Evolutionary conservation across 2,888 invertebrate genomes (phyloP), one percentile per base, ranked within the genome.

Genomic region (Macrosoma leucophasiata): DNA sequence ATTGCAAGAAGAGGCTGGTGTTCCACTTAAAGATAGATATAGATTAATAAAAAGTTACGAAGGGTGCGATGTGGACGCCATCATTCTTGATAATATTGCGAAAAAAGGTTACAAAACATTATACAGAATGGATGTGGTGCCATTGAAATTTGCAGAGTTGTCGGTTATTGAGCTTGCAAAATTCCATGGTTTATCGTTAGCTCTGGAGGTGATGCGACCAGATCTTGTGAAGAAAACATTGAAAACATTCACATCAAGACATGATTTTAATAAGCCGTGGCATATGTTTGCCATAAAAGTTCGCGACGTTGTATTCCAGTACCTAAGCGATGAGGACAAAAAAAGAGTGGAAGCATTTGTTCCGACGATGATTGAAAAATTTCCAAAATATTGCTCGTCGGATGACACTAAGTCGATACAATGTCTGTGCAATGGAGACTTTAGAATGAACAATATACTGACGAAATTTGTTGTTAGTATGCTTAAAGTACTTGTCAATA

Each of bases 391-490:
- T 36, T 38, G 48, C 7, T 35, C 37, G 6, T n/a, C 56, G 58
- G 10, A 27, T 13, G 6, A 39, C 41, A 9, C 32, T 33, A 8
- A 30, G n/a, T n/a, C n/a, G 31, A 2, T 22, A 47, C 36, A 49
- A n/a, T 63, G 62, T 27, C 29, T 75, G 3, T 62, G 65, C 26
- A 72, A 76, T 40, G 75, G 75, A 2, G 76, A 77, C 43, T 77
- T 58, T 32, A 65, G 62, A 38, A 50, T 61, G 12, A 68, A 61
- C 29, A 76, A 78, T 48, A 53, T 76, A 9, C 36, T 77, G 47
- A 27, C 48, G 8, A 70, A 62, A 43, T 53, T 62, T 41, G 31
- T 17, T n/a, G 76, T 77, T 52, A 62, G 68, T 60, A 31, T n/a
- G n/a, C n/a, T n/a, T n/a, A n/a, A n/a, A n/a, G n/a, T n/a, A n/a